Percentiles rank a stretch among this genome's conserved stretches.
phyloP scores from a whole-genome alignment of 64 coral and sea anemone species.

The Hydrozoanthus tunicans region DNA sequence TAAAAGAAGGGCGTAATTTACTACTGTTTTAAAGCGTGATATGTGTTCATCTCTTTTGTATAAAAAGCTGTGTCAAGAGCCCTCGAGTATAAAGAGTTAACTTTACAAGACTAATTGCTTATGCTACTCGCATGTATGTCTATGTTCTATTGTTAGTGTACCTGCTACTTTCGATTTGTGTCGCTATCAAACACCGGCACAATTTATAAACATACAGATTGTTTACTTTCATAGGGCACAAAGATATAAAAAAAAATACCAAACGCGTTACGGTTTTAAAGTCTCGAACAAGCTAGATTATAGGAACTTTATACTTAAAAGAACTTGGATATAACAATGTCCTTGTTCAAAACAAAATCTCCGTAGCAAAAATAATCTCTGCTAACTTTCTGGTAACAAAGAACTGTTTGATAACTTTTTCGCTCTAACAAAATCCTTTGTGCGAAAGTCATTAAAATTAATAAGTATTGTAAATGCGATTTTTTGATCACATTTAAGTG shows the following conservation, averaged over 20 bases:
- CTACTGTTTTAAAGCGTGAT: no score
- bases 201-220: neutral
- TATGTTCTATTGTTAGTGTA: no score
- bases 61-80: no score
- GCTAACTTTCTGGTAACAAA: neutral
- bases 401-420: neutral
- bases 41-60: no score
- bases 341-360: neutral
- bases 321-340: neutral
- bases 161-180: no score
- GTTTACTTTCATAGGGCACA: neutral
- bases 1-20: no score
- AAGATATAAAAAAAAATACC: neutral
- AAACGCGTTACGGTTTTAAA: neutral
- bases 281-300: neutral
- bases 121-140: no score
- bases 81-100: no score
- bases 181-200: neutral
- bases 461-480: neutral
- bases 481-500: neutral
- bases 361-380: neutral
- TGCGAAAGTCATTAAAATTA: neutral
- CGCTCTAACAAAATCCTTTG: neutral
- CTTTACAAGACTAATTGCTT: no score
- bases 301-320: neutral